These are phyloP conservation scores for Thecophora atra DNA, from an alignment of 2,888 invertebrate species.

Conservation along the genomic window DNA sequence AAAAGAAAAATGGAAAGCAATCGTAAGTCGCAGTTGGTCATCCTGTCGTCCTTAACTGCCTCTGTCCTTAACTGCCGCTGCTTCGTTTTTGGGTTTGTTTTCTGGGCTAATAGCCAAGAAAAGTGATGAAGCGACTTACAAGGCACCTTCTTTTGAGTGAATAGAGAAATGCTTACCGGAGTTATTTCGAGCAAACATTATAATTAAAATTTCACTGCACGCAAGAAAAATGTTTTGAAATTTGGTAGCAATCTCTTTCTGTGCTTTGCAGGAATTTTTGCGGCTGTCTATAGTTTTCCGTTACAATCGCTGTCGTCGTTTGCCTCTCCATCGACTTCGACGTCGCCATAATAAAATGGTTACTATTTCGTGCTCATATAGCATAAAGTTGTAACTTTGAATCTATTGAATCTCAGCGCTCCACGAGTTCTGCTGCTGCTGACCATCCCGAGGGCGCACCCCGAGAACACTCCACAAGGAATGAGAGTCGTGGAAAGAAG, in stretches of 20 bases:
- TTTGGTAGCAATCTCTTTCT: background rate
- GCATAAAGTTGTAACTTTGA: background rate
- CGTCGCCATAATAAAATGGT: background rate
- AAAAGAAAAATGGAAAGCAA: too few species aligned
- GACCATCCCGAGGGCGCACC: background rate
- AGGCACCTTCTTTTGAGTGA: background rate
- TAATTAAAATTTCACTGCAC: background rate
- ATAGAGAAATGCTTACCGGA: background rate
- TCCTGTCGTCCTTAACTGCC: too few species aligned
- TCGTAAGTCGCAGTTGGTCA: too few species aligned
- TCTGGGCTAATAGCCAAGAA: too few species aligned
- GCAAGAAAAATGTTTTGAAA: background rate
- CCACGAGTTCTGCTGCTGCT: background rate
- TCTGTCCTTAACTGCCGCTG: too few species aligned
- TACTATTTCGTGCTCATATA: background rate
- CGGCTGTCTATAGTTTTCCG: background rate
- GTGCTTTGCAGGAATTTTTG: background rate
- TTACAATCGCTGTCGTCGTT: background rate
- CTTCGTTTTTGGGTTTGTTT: too few species aligned
- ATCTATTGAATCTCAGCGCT: background rate
- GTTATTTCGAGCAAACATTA: slow-evolving; percentile 3
- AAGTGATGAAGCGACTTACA: too few species aligned
- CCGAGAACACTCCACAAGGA: background rate
- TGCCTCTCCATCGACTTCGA: too few species aligned
- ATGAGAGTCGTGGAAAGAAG: background rate